Evolutionary conservation across 2,113 vertebrate genomes (phyloP), one percentile per base, ranked within the genome.

Genomic region (Drymodes brunneopygia): DNA sequence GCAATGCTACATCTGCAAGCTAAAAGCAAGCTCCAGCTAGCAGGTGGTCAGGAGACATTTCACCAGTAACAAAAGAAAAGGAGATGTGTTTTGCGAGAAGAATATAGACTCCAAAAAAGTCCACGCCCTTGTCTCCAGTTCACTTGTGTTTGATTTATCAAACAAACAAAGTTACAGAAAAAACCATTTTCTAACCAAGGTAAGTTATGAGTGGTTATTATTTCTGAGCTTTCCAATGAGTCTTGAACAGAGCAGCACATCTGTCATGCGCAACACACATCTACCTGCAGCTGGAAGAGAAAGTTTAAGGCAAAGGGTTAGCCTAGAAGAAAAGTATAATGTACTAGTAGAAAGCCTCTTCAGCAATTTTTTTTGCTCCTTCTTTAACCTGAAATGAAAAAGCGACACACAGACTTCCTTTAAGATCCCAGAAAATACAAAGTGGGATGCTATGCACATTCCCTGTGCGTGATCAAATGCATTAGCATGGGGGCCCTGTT

Each of bases 401-500:
- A 73, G 60, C 42, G 3, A 20, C 33, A 74, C 35, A 51, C 22
- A 96, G 85, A 36, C 45, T 84, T 12, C 31, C 40, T 96, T 85
- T 74, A 18, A 83, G 66, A 96, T 84, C 90, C 84, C 83, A 92
- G 54, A 77, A 87, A 54, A 81, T 69, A 91, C 18, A 25, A 96
- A 87, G 69, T 12, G 42, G 85, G 81, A 86, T 93, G 88, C 25
- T 70, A 51, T 21, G 50, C 36, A 70, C 79, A 81, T 90, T 96
- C 64, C 18, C 96, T 88, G 54, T 90, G 36, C 0, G 0, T 89
- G 83, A 93, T 79, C 78, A 84, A 89, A 95, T 71, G 54, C 69
- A 45, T 91, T 94, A 88, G 48, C 4, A 2, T 65, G 65, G 67
- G 45, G 88, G 50, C 62, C 74, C 84, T 65, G 66, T 42, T 90